These are phyloP conservation scores for Macrosoma leucophasiata DNA, from an alignment of 2,888 invertebrate genomes.

Conservation along the genomic window DNA sequence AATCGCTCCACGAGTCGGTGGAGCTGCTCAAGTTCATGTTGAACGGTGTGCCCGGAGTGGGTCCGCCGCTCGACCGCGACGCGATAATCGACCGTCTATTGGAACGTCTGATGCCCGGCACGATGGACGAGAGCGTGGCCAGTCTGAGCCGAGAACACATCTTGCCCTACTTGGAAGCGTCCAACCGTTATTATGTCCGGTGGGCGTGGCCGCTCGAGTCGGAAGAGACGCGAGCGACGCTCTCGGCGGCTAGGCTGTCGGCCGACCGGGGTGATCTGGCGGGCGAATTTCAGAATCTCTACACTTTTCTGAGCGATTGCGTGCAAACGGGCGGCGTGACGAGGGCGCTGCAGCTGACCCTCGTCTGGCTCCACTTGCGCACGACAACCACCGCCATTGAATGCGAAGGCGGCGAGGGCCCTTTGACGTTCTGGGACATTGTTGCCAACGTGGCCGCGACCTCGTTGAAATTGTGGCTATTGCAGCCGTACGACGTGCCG, in stretches of 20 bases:
- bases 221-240: background rate
- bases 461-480: constrained; percentile 1
- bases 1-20: constrained; percentile 1
- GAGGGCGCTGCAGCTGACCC: constrained; percentile 4
- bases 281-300: background rate
- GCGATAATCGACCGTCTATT: constrained; percentile 2
- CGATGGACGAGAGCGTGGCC: constrained; percentile 2
- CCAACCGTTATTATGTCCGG: constrained; percentile 2
- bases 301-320: background rate
- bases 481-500: constrained; percentile 1
- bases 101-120: constrained; percentile 4
- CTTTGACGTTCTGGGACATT: constrained; percentile 4
- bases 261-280: background rate
- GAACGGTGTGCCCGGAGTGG: constrained; percentile 2
- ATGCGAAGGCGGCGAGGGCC: constrained; percentile 1
- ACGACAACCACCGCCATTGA: constrained; percentile 3
- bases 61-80: constrained; percentile 1
- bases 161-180: constrained; percentile 3
- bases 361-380: constrained; percentile 4
- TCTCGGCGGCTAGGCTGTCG: background rate
- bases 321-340: constrained; percentile 4
- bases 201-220: background rate
- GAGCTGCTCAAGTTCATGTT: constrained; percentile 4
- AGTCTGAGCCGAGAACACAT: constrained; percentile 3
- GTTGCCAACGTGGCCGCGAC: constrained; percentile 3